Base-by-base conservation (phyloP, 2,113 vertebrate species). In the Corythornis madagascariensis region DNA sequence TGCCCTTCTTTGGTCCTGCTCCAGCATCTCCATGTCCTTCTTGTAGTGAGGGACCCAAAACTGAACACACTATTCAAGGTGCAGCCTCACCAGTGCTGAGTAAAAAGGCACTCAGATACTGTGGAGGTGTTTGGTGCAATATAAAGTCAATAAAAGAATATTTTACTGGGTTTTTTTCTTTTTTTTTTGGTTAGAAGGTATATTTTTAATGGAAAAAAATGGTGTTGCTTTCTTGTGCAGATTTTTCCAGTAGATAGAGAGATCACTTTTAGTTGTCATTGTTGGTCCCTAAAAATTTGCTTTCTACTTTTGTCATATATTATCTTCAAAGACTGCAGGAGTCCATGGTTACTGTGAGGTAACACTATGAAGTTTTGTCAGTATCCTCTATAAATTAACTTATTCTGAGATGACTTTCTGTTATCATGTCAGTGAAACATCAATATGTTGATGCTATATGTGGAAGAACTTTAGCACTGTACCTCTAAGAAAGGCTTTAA, bases 301-400 rank as follows among this genome's bases (percentile, higher is more conserved):
- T 83, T 38, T 38, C 21, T 85, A 26, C 60, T 89, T 50, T 89
- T 86, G 50, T 92, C 59, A 38, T 67, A 25, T 38, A 15, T 75
- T 3, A 28, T 69, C 59, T 86, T 75, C 43, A 59, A 88, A 88
- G 52, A 57, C 33, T 70, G 74, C 57, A 4, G 48, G 50, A 86
- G 56, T 57, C 88, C 38, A 33, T 82, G 64, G 45, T 66, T 71
- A 55, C 64, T 70, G 67, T 61, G 67, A 82, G 67, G 47, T 80
- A 70, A 55, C 64, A 76, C 64, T 59, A 91, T 89, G 63, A 85
- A 73, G 79, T 92, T 85, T 81, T 91, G 79, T 31, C 64, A 43
- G 33, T 73, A 0, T 87, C 28, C n/a, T 88, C 63, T 88, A 45
- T 28, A 70, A 86, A 79, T 63, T 89, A 89, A 83, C 71, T 82